Base-by-base conservation (phyloP, 2,888 invertebrate species). In the Erebia ligea region DNA sequence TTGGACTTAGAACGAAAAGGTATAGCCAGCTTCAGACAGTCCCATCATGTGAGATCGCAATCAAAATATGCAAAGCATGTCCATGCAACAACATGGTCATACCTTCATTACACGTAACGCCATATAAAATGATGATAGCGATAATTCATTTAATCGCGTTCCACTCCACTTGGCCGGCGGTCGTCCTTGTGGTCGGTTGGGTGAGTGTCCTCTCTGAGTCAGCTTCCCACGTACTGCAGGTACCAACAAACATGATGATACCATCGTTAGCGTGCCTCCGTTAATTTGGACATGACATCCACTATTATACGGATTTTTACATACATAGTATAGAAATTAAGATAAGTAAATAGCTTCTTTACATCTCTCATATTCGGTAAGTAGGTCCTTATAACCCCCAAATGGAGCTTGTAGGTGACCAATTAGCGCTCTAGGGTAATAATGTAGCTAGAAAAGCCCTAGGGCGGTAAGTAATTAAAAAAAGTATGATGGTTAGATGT, bases 181-280 rank as follows among this genome's bases (percentile, higher is more conserved):
- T 50, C 70, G 76, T 74, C 77, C 77, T 79, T 78, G 75, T 19
- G 10, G 70, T 67, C 71, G 76, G 34, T 34, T 72, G 76, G 76
- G 75, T 72, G 74, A 72, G 54, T 74, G 75, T 73, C 70, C 70
- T 70, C 52, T 67, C 66, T 76, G 77, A 78, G 67, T 76, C 76
- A 77, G 69, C 70, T 59, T 70, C 78, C 71, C 76, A 78, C 77
- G 74, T 76, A 71, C 2, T 19, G 17, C 40, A 54, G 17, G 54
- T 65, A 68, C 63, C 69, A 48, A 75, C 76, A 62, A 73, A 70
- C 67, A 66, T 65, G 70, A 68, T 64, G 71, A 64, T 64, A 68
- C 56, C 57, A 62, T 57, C 61, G 56, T 73, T 70, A 62, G 65
- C 73, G 61, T 70, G 68, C 69, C 61, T 62, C 50, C 65, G 62